Base-by-base conservation (phyloP, 2,888 invertebrate genomes). In the Cyclophora punctaria region DNA sequence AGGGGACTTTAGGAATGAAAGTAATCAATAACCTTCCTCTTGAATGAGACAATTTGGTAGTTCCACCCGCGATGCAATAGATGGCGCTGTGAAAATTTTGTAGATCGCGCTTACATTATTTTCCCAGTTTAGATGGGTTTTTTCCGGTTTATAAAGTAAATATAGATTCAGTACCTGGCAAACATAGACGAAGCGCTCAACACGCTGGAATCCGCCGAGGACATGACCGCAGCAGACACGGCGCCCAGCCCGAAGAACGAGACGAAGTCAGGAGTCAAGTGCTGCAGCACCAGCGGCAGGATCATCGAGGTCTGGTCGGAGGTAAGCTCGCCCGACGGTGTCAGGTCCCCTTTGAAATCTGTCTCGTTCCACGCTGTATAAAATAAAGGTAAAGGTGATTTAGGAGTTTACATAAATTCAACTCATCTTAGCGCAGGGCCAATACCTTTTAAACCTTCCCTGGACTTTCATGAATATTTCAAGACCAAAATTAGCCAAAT, bases 191-290 rank as follows among this genome's bases (percentile, higher is more conserved):
- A 97, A 3, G 99, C 99, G 34, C 98, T 98, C 33, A 99, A 91
- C 48, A 99, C 97, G 64, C 98, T 98, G 49, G 99, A 99, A 84
- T 99, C 99, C 0, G 99, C 99, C 0, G 98, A 98, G 41, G 98
- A 98, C 99, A 99, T 99, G 59, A 99, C 99, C 33, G 99, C 99
- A 1, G 99, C 99, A 0, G 98, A 98, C 4, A 99, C 98, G 4
- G 99, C 99, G 0, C 99, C 99, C 59, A 99, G 91, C 4, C 98
- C 99, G 75, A 99, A 96, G 90, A 99, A 99, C 3, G 98, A 96
- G 35, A 99, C 96, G 80, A 96, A 95, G 77, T 95, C 93, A 0
- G 99, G 99, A 5, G 99, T 99, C 49, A 99, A 90, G 78, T 98
- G 96, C 83, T 99, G 98, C 69, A 98, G 90, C 46, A 99, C 98